These are phyloP conservation scores for Rhynchotus rufescens DNA, from an alignment of 2,797 vertebrate species.

Conservation along the genomic window DNA sequence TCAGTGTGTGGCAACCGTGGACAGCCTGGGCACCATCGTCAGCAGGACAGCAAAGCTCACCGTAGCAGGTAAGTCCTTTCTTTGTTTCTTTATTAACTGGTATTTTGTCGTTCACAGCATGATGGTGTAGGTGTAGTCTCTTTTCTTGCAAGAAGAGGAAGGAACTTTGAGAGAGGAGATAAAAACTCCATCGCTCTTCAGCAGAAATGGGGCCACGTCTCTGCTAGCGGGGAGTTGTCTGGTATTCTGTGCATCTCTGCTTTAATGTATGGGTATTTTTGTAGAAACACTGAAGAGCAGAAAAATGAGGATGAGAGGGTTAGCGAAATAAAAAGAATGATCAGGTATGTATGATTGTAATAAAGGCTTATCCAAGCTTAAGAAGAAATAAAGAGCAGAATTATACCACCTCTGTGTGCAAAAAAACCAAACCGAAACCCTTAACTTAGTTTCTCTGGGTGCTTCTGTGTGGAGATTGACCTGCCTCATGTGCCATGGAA, in stretches of 20 bases:
- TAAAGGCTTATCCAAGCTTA: neutral
- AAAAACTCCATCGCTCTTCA: neutral
- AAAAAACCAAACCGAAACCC: neutral
- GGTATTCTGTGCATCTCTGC: neutral
- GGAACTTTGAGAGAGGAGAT: rapidly evolving
- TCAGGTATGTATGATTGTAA: neutral
- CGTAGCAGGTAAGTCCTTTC: constrained; percentile 86
- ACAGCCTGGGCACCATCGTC: constrained; percentile 92
- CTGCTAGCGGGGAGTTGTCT: neutral
- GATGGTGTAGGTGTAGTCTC: rapidly evolving
- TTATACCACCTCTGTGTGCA: neutral
- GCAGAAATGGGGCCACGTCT: neutral
- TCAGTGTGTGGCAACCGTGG: constrained; percentile 95
- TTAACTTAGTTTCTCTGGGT: neutral
- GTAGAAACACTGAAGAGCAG: neutral
- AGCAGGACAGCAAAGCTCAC: constrained; percentile 92
- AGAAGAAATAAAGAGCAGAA: neutral
- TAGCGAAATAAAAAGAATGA: neutral
- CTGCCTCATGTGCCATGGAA: neutral
- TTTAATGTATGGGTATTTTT: neutral
- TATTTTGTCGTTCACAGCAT: too few relatives aligned
- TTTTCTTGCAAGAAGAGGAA: neutral
- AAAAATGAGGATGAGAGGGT: neutral
- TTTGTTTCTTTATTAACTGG: neutral
- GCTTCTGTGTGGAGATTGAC: neutral